phyloP scores from a whole-genome alignment of 1,140 invertebrate species.

The Papilio polytes region DNA sequence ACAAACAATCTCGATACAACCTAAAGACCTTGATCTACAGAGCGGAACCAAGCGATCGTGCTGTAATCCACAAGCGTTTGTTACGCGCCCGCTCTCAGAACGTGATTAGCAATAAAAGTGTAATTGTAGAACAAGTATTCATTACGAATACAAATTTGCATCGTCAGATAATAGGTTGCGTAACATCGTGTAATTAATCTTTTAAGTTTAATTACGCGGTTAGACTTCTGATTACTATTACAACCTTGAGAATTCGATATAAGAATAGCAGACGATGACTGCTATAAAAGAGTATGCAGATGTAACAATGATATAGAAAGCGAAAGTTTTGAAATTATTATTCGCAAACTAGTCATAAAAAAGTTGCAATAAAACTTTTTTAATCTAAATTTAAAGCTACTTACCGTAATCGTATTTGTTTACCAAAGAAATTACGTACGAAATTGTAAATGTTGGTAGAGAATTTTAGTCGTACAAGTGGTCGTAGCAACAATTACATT shows the following conservation, averaged over 20 bases:
- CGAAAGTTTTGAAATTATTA: too few relatives aligned
- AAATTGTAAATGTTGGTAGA: neutral
- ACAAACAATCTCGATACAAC: conserved; percentile 19
- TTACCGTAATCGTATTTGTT: neutral
- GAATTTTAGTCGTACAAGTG: neutral
- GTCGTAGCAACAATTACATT: conserved; percentile 19
- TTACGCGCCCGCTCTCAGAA: neutral
- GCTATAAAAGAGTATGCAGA: too few relatives aligned
- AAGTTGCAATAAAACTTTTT: too few relatives aligned
- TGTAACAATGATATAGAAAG: too few relatives aligned
- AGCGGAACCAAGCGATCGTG: conserved; percentile 29
- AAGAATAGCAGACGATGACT: too few relatives aligned
- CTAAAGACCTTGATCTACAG: conserved; percentile 31
- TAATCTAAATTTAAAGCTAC: too few relatives aligned
- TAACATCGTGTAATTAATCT: neutral
- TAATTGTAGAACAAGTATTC: conserved; percentile 31
- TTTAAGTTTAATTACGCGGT: neutral
- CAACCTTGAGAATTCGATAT: neutral
- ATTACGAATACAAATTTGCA: conserved; percentile 20
- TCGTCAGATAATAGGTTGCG: conserved; percentile 20
- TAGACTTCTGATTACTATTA: neutral
- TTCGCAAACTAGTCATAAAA: too few relatives aligned
- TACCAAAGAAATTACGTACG: neutral
- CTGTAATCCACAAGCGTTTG: conserved; percentile 18
- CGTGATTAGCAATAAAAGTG: conserved; percentile 28